phyloP scores from a whole-genome alignment of 2,797 vertebrate species.

The Sebastes dallii region DNA sequence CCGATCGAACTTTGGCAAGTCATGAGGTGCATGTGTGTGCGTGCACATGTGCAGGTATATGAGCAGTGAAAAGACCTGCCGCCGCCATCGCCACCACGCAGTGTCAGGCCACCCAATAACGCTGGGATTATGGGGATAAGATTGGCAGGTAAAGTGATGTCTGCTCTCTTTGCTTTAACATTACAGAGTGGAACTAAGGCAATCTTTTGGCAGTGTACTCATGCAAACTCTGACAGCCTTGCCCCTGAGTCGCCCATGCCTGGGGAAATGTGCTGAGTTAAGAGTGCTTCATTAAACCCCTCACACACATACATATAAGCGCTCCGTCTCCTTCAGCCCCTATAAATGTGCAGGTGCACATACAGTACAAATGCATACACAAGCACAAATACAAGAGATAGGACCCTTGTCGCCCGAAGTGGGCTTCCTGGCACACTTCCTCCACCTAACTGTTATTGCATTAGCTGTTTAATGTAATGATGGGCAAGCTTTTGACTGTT shows the following conservation, averaged over 20 bases:
- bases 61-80: background rate
- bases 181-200: slow-evolving; percentile 43
- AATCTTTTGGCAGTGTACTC: slow-evolving; percentile 53
- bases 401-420: slow-evolving; percentile 54
- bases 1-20: slow-evolving; percentile 47
- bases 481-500: slow-evolving; percentile 59
- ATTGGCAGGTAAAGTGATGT: slow-evolving; percentile 33
- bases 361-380: slow-evolving; percentile 24
- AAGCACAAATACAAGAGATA: slow-evolving; percentile 17
- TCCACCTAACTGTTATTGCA: slow-evolving; percentile 57
- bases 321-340: background rate
- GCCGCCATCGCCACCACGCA: background rate
- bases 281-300: slow-evolving; percentile 72
- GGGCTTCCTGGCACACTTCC: slow-evolving; percentile 52
- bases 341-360: slow-evolving; percentile 55
- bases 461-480: slow-evolving; percentile 58
- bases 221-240: slow-evolving; percentile 48
- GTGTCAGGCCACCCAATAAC: slow-evolving; percentile 52
- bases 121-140: slow-evolving; percentile 47
- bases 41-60: slow-evolving; percentile 3
- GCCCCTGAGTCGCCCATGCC: slow-evolving; percentile 51
- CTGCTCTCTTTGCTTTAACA: slow-evolving; percentile 50
- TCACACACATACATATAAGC: slow-evolving; percentile 28
- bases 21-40: slow-evolving; percentile 1
- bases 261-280: slow-evolving; percentile 65